A percentile compares a stretch with the other conserved stretches of the same genome.
Evolutionary conservation across 2,888 invertebrate species (phyloP).

Genomic region (Mesopsocus fuscifrons): DNA sequence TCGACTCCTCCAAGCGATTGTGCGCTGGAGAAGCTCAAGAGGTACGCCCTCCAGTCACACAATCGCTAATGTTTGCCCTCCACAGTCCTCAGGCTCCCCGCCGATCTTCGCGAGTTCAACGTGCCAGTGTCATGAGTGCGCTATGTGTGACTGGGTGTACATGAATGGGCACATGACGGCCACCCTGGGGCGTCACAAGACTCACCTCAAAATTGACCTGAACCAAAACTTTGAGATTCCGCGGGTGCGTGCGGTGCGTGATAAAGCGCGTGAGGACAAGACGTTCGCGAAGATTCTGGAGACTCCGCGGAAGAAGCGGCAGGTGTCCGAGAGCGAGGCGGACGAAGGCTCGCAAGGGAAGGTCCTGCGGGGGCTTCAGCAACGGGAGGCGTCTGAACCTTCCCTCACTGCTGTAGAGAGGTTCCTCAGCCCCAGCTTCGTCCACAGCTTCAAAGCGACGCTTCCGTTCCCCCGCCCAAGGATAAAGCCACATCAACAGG

Average conservation of each 20-base stretch:
- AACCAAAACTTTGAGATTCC: conserved; percentile 9
- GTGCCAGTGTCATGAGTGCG: too few relatives aligned
- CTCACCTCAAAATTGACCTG: conserved; percentile 7
- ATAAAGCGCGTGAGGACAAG: neutral
- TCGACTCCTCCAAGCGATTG: too few relatives aligned
- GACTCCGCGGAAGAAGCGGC: neutral
- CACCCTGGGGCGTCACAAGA: too few relatives aligned
- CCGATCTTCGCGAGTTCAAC: too few relatives aligned
- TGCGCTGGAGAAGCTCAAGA: too few relatives aligned
- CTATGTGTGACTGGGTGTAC: too few relatives aligned
- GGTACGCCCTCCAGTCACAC: too few relatives aligned
- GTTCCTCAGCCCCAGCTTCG: neutral
- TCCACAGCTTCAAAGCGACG: neutral
- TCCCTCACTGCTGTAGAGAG: too few relatives aligned
- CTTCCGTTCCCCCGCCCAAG: neutral
- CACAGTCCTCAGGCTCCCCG: too few relatives aligned
- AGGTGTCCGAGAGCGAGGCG: neutral
- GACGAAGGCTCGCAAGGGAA: neutral
- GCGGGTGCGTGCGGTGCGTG: neutral
- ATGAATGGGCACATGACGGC: too few relatives aligned
- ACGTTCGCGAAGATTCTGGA: neutral
- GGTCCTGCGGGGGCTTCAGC: neutral
- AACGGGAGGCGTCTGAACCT: neutral
- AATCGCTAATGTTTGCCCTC: too few relatives aligned
- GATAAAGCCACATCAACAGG: neutral